These are phyloP conservation scores for Rostratula benghalensis DNA, from an alignment of 2,113 vertebrate species.

Conservation along the genomic window DNA sequence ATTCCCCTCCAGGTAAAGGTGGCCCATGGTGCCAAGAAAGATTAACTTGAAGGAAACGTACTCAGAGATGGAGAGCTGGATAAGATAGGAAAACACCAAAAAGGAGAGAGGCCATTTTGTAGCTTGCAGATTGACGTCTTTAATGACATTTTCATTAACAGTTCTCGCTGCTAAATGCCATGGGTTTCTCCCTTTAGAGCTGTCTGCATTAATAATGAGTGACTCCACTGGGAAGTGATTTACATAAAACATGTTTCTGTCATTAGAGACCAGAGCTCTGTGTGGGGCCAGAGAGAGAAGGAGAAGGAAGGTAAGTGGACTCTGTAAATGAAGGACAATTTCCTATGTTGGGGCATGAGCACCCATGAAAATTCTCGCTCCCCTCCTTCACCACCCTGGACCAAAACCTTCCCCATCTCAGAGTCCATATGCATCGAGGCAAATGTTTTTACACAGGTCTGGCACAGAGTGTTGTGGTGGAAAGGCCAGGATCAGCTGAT, in stretches of 20 bases:
- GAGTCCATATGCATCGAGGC: fast-evolving
- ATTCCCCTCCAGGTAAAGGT: not conserved
- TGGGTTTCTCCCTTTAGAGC: not conserved
- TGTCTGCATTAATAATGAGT: conserved; percentile 33
- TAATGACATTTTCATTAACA: conserved; percentile 51
- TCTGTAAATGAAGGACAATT: not conserved
- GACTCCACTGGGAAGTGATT: conserved; percentile 3
- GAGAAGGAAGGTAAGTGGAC: not conserved
- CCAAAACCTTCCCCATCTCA: not conserved
- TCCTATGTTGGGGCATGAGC: not conserved
- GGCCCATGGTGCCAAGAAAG: not conserved
- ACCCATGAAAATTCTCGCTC: not conserved
- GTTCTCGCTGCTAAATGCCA: conserved; percentile 36
- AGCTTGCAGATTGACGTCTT: not conserved
- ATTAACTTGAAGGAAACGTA: not conserved
- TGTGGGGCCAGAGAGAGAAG: not conserved
- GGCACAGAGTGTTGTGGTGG: not conserved
- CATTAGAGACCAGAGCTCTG: not conserved
- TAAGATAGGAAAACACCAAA: not conserved
- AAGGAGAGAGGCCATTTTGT: not conserved
- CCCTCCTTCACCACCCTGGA: not conserved
- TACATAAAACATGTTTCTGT: not conserved
- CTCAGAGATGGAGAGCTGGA: not conserved
- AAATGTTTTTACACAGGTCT: not conserved
- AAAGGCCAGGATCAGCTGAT: not conserved